Base-by-base conservation (phyloP, 1,140 invertebrate species). In the Anthonomus grandis region DNA sequence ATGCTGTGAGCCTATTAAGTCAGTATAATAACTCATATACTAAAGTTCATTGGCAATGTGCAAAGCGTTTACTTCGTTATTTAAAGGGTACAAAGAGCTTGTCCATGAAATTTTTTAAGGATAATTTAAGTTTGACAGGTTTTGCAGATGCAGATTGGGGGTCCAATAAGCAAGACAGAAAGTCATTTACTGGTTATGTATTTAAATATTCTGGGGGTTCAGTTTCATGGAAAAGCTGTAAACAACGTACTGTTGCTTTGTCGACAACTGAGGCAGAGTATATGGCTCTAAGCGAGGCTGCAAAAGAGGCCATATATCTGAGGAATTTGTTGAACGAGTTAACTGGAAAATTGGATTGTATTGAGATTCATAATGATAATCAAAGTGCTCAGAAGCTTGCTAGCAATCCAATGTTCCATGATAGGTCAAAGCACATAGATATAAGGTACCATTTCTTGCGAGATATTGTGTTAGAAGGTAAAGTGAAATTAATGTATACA, bases 351-450 rank as follows among this genome's bases (percentile, higher is more conserved):
- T 2, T 6, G 19, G 13, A 42, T n/a, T 12, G 15, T 21, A 38
- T 34, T 2, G 18, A 3, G n/a, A n/a, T n/a, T n/a, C n/a, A n/a
- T n/a, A n/a, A n/a, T n/a, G n/a, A 46, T 15, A 55, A 55, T 21
- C 48, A 51, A 21, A 51, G 48, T 51, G 48, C 48, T 8, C 48
- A 51, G 12, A 51, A 51, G 19, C 39, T 55, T 2, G 18, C 39
- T 1, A 2, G n/a, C 12, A 77, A 76, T 63, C 68, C 68, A 6
- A 65, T 73, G 18, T 66, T 60, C 31, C 67, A 74, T 44, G 44
- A 57, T 21, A 58, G 70, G 23, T 70, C 69, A 0, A 77, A 78
- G 47, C 75, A 76, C 47, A 76, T 77, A 19, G 70, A 75, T 51
- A 64, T 74, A 6, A 55, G 62, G 6, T 63, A 72, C 49, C 70